phyloP scores from a whole-genome alignment of 2,797 vertebrate species.

The Salmo trutta region DNA sequence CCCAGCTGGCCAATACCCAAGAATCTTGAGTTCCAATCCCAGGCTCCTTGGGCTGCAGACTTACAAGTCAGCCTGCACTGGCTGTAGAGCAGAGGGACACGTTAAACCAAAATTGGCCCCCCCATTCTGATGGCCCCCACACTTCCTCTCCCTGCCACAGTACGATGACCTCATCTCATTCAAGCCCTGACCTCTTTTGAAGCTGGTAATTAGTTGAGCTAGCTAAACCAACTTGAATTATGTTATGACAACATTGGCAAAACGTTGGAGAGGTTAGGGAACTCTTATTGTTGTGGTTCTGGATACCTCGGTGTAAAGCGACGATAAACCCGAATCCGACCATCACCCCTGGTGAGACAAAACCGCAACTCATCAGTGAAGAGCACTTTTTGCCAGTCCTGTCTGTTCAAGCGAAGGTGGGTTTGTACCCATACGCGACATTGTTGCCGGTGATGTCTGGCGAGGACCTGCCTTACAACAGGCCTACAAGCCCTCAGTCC shows the following conservation, averaged over 20 bases:
- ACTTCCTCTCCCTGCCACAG: conserved; percentile 7
- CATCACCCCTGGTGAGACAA: not conserved
- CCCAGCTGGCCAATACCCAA: no score
- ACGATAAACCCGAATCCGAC: no score
- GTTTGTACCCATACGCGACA: no score
- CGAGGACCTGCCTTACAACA: no score
- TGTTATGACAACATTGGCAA: conserved; percentile 64
- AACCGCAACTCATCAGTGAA: not conserved
- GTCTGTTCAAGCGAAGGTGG: no score
- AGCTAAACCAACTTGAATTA: conserved; percentile 74
- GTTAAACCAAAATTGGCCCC: conserved; percentile 45
- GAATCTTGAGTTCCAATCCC: no score
- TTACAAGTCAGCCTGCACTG: not conserved
- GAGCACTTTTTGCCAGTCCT: no score
- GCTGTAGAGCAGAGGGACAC: conserved; percentile 56
- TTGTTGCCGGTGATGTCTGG: no score
- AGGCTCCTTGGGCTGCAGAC: no score
- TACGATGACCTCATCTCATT: not conserved
- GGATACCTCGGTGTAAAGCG: not conserved
- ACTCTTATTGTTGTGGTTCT: conserved; percentile 23
- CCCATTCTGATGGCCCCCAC: conserved; percentile 20
- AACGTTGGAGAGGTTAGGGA: conserved; percentile 52
- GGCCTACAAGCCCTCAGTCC: no score
- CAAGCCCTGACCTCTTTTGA: conserved; percentile 42
- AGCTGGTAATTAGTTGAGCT: conserved; percentile 61